Evolutionary conservation across 2,888 invertebrate species (phyloP).

Genomic region (Hoplodrina blanda): DNA sequence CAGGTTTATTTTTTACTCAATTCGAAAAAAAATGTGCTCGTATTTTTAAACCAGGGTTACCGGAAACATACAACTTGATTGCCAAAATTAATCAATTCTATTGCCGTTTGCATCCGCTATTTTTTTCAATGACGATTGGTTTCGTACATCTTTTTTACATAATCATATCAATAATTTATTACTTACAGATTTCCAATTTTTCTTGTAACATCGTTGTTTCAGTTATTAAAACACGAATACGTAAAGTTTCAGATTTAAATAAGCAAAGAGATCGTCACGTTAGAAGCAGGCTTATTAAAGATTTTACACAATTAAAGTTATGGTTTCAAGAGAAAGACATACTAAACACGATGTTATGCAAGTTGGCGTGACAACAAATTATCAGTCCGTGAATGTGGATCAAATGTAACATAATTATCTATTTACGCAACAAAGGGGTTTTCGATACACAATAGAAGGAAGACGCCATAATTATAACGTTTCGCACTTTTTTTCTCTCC

Average conservation of each 20-base stretch:
- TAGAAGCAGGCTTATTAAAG: slow-evolving; percentile 21
- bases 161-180: slow-evolving; percentile 27
- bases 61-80: slow-evolving; percentile 52
- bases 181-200: slow-evolving; percentile 19
- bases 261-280: not conserved
- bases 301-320: slow-evolving; percentile 21
- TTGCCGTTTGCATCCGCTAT: slow-evolving; percentile 47
- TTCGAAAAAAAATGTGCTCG: slow-evolving; percentile 18
- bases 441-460: slow-evolving; percentile 65
- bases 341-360: slow-evolving; percentile 53
- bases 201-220: slow-evolving; percentile 10
- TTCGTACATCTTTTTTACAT: slow-evolving; percentile 16
- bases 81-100: slow-evolving; percentile 55
- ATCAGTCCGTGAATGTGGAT: slow-evolving; percentile 70
- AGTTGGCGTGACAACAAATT: slow-evolving; percentile 66
- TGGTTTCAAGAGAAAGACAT: slow-evolving; percentile 42
- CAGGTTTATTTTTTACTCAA: slow-evolving; percentile 68
- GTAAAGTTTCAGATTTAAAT: not conserved
- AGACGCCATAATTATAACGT: slow-evolving; percentile 57
- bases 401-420: slow-evolving; percentile 57
- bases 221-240: slow-evolving; percentile 1
- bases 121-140: slow-evolving; percentile 40
- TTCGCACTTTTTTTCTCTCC: slow-evolving; percentile 45
- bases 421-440: slow-evolving; percentile 71
- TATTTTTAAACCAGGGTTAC: slow-evolving; percentile 44